phyloP scores from a whole-genome alignment of 2,113 vertebrate species.

The Carlito syrichta region DNA sequence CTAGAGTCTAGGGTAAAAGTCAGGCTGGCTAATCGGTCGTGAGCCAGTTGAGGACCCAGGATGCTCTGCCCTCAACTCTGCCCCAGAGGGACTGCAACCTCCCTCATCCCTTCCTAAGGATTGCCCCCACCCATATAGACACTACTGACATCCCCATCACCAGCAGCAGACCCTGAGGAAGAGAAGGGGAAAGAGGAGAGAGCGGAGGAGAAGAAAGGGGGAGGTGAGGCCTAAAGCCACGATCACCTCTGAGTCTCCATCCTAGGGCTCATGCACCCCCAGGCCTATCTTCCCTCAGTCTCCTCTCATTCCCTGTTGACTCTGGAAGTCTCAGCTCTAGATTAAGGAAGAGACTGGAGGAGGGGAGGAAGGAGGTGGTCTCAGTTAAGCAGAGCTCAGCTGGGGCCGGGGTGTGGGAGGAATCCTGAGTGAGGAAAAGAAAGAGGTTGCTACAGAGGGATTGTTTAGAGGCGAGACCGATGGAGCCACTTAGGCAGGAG shows the following conservation, averaged over 20 bases:
- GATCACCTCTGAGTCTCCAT: background rate
- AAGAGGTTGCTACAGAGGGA: background rate
- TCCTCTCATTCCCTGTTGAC: background rate
- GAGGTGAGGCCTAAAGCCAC: background rate
- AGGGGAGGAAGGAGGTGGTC: background rate
- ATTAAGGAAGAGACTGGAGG: background rate
- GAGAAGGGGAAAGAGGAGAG: background rate
- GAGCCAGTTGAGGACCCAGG: background rate
- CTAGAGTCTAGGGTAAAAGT: background rate
- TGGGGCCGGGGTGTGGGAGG: background rate
- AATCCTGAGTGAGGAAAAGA: background rate
- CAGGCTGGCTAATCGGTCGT: background rate
- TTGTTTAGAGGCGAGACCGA: background rate
- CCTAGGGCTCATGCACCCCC: rapidly evolving
- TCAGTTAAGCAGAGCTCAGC: background rate
- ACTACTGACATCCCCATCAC: background rate
- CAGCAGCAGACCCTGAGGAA: background rate
- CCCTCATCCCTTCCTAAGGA: background rate
- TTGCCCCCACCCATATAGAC: rapidly evolving
- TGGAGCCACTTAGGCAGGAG: background rate
- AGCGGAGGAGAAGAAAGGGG: background rate
- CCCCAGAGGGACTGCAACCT: background rate
- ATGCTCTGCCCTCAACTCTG: background rate
- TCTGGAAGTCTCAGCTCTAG: background rate
- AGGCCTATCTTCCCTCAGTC: background rate